phyloP scores from a whole-genome alignment of 1,140 invertebrate genomes.

The Lepidurus packardi region DNA sequence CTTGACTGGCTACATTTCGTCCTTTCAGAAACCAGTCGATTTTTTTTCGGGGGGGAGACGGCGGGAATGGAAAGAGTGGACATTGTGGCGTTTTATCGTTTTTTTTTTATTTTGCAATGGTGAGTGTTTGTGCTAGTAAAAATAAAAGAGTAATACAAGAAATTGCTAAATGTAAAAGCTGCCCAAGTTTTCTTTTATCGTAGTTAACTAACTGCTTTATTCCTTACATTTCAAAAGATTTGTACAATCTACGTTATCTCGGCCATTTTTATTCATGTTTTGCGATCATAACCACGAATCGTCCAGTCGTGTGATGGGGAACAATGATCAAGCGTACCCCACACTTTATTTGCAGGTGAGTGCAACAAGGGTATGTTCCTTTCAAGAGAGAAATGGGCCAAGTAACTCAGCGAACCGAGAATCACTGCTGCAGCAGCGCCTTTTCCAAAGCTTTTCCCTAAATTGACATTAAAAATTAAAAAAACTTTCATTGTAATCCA shows the following conservation, averaged over 20 bases:
- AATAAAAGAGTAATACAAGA: neutral
- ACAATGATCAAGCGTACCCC: neutral
- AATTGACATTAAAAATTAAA: neutral
- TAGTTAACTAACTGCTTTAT: neutral
- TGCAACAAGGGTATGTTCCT: neutral
- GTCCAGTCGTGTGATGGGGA: neutral
- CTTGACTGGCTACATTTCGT: neutral
- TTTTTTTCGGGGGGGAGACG: neutral
- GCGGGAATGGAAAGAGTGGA: neutral
- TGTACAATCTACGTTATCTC: neutral
- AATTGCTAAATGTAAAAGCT: neutral
- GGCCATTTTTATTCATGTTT: neutral
- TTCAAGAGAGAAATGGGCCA: neutral
- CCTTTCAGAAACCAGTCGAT: neutral
- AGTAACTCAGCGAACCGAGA: neutral
- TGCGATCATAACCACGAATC: constrained; percentile 1
- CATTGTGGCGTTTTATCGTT: neutral
- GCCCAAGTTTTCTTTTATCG: neutral
- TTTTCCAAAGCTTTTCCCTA: neutral
- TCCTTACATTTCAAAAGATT: neutral
- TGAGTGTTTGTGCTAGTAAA: neutral
- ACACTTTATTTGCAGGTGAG: neutral
- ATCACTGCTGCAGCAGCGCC: constrained; percentile 1
- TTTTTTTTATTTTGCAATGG: neutral
- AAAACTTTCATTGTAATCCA: neutral